Evolutionary conservation across 2,888 invertebrate genomes (phyloP).

Genomic region (Heliconius charithonia): DNA sequence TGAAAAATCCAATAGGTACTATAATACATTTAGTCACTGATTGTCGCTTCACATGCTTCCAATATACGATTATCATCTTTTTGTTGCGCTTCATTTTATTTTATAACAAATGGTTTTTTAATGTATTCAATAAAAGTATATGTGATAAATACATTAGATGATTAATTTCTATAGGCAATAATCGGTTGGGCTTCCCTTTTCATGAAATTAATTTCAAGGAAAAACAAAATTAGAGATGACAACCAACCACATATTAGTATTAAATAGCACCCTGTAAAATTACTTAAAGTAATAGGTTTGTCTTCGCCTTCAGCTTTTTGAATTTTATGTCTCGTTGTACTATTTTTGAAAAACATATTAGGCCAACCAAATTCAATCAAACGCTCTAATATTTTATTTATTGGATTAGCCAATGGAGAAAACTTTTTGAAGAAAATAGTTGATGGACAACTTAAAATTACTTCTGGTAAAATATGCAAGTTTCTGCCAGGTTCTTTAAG

Average conservation of each 20-base stretch:
- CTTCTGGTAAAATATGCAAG: constrained; percentile 61
- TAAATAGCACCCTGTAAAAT: constrained; percentile 68
- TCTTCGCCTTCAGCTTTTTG: constrained; percentile 36
- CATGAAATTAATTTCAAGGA: constrained; percentile 58
- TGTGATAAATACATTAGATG: constrained; percentile 20
- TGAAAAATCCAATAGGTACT: not conserved
- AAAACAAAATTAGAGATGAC: constrained; percentile 57
- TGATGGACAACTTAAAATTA: constrained; percentile 59
- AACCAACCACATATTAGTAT: constrained; percentile 65
- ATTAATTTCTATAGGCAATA: constrained; percentile 39
- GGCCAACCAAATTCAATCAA: constrained; percentile 64
- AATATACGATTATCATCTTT: constrained; percentile 32
- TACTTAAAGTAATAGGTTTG: constrained; percentile 59
- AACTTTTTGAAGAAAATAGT: constrained; percentile 71
- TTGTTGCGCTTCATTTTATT: constrained; percentile 28
- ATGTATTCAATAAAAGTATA: constrained; percentile 10
- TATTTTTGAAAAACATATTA: constrained; percentile 59
- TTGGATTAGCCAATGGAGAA: constrained; percentile 60
- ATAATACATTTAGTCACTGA: constrained; percentile 32
- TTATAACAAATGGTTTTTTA: constrained; percentile 21
- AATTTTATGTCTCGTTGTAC: constrained; percentile 47
- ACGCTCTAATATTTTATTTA: constrained; percentile 59
- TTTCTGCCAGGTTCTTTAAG: constrained; percentile 51
- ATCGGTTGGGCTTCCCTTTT: constrained; percentile 42
- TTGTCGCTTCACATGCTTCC: constrained; percentile 43